Conservation (phyloP, 2,797 vertebrate genomes). For the Gymnodraco acuticeps region DNA sequence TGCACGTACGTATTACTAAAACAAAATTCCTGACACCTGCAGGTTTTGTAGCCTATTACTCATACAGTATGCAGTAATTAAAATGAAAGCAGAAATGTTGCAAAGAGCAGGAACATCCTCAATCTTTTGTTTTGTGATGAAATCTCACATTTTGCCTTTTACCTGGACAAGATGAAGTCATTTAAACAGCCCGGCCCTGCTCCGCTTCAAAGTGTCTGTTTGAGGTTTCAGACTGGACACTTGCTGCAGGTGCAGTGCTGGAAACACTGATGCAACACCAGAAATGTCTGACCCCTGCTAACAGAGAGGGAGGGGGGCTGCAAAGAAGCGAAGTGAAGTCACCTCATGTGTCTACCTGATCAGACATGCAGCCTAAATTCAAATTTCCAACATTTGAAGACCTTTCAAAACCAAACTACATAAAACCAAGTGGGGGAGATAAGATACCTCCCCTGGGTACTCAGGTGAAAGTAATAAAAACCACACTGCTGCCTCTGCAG, state of each 20-base stretch:
- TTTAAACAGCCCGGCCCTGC: constrained; percentile 49
- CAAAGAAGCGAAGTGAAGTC: constrained; percentile 37
- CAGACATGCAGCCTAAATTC: constrained; percentile 64
- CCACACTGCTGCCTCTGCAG: constrained; percentile 58
- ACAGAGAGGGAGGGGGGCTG: background rate
- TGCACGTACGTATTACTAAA: background rate
- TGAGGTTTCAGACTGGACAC: constrained; percentile 62
- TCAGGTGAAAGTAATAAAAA: constrained; percentile 67
- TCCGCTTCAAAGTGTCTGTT: constrained; percentile 75
- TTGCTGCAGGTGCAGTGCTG: constrained; percentile 73
- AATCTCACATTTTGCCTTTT: constrained; percentile 53
- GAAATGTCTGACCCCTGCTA: constrained; percentile 61
- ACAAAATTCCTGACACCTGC: background rate
- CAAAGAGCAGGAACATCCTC: constrained; percentile 26
- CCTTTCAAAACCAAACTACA: constrained; percentile 62
- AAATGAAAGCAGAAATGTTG: constrained; percentile 38
- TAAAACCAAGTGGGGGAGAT: constrained; percentile 70
- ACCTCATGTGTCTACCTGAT: constrained; percentile 49
- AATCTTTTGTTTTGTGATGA: constrained; percentile 60
- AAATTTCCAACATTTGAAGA: constrained; percentile 72
- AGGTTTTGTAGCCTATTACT: constrained; percentile 12
- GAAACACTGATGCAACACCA: constrained; percentile 82
- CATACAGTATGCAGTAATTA: constrained; percentile 15
- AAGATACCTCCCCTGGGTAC: constrained; percentile 61
- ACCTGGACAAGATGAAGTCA: constrained; percentile 69